Conservation (phyloP, 2,113 vertebrate species). For the Anas platyrhynchos region DNA sequence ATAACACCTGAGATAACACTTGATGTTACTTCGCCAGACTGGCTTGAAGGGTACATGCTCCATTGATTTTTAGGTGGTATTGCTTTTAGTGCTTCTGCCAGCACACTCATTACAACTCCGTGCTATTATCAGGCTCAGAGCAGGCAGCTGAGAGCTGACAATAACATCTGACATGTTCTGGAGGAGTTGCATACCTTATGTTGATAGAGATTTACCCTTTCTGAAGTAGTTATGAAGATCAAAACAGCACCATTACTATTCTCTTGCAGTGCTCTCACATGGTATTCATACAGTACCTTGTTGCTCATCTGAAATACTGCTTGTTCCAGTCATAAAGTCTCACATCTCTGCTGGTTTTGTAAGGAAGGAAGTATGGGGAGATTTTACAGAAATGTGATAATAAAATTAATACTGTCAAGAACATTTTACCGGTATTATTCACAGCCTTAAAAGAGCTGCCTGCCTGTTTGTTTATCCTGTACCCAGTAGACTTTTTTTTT, state of each 20-base stretch:
- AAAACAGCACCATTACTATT: neutral
- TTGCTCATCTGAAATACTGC: neutral
- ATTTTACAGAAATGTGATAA: neutral
- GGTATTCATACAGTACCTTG: neutral
- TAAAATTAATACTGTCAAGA: neutral
- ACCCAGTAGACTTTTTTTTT: neutral
- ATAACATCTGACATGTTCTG: neutral
- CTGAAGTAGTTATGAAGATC: neutral
- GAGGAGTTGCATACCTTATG: accelerated
- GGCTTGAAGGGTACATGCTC: neutral
- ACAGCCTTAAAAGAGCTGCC: neutral
- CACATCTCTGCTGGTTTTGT: neutral
- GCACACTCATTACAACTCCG: neutral
- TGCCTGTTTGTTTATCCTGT: neutral
- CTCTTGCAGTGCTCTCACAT: neutral
- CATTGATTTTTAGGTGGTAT: conserved; percentile 25
- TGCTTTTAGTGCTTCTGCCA: conserved; percentile 17
- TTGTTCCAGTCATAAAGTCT: neutral
- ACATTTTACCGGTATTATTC: neutral
- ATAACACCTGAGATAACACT: conserved; percentile 15
- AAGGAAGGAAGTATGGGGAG: neutral
- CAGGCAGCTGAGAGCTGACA: conserved; percentile 28
- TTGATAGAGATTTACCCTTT: neutral
- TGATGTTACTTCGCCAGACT: neutral
- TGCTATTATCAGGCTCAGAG: neutral